These are phyloP conservation scores for Puntigrus tetrazona DNA, from an alignment of 2,113 vertebrate species.

Conservation along the genomic window DNA sequence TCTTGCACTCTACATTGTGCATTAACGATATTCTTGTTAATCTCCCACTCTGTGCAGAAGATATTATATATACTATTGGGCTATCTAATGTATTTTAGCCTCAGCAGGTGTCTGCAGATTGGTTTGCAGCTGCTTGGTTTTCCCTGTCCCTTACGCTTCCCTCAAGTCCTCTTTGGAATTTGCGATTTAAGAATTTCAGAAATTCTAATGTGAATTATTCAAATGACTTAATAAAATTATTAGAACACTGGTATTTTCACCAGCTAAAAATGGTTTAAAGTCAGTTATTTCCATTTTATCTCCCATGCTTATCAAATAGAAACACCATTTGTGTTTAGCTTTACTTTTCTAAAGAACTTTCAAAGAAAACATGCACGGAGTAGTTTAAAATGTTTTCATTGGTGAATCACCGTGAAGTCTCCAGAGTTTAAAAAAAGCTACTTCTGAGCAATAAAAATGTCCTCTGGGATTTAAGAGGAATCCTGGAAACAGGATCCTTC, in stretches of 20 bases:
- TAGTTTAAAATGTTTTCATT: neutral
- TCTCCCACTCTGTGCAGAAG: too few species aligned
- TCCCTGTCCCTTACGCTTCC: neutral
- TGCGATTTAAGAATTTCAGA: neutral
- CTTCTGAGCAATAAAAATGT: neutral
- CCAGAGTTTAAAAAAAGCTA: neutral
- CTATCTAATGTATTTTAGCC: constrained; percentile 8
- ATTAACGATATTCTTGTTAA: neutral
- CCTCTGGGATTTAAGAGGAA: neutral
- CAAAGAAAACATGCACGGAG: neutral
- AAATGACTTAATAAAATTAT: neutral
- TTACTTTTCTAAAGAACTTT: neutral
- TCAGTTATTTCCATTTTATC: too few species aligned
- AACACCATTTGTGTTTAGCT: neutral
- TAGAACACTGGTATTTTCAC: too few species aligned
- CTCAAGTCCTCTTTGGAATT: neutral
- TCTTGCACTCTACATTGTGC: neutral
- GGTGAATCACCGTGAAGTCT: neutral
- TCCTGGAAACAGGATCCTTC: neutral
- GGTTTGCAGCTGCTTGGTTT: neutral
- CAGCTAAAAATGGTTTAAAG: too few species aligned
- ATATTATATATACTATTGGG: constrained; percentile 25
- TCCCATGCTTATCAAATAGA: too few species aligned
- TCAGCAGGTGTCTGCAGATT: neutral
- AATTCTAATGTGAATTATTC: neutral